Evolutionary conservation across 2,888 invertebrate species (phyloP).

Genomic region (Tuberolachnus salignus): DNA sequence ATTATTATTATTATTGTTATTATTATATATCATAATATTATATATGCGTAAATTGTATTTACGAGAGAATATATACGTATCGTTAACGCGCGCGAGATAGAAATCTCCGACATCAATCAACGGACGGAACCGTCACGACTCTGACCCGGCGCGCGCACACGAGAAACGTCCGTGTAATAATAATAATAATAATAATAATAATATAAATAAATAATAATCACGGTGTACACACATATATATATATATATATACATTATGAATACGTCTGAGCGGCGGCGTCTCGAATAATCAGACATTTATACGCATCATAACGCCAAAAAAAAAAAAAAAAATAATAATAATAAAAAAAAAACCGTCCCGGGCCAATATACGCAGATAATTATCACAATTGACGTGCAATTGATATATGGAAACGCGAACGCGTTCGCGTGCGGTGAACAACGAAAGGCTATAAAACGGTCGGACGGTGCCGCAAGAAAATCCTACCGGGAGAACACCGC

Average conservation of each 20-base stretch:
- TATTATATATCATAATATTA: not conserved
- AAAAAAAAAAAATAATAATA: too few relatives aligned
- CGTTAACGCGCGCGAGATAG: slow-evolving; percentile 40
- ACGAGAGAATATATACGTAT: not conserved
- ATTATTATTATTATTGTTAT: not conserved
- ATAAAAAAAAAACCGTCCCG: too few relatives aligned
- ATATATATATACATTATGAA: not conserved
- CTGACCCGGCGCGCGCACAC: slow-evolving; percentile 11
- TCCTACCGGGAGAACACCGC: too few relatives aligned
- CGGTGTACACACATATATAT: not conserved
- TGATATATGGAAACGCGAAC: too few relatives aligned
- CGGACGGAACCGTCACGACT: slow-evolving; percentile 37
- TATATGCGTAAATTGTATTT: not conserved
- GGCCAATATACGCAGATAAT: too few relatives aligned
- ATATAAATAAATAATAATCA: not conserved
- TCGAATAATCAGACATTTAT: too few relatives aligned
- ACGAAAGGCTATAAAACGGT: too few relatives aligned
- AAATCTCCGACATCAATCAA: slow-evolving; percentile 54
- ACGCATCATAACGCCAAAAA: too few relatives aligned
- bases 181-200: not conserved
- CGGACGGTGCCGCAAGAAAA: too few relatives aligned
- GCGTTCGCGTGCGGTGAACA: too few relatives aligned
- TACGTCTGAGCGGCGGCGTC: not conserved
- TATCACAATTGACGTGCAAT: too few relatives aligned
- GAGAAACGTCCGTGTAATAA: not conserved